A percentile compares a stretch with the other conserved stretches of the same genome.
These are phyloP conservation scores for Chelonia mydas DNA, from an alignment of 2,797 vertebrate species.

Conservation along the genomic window DNA sequence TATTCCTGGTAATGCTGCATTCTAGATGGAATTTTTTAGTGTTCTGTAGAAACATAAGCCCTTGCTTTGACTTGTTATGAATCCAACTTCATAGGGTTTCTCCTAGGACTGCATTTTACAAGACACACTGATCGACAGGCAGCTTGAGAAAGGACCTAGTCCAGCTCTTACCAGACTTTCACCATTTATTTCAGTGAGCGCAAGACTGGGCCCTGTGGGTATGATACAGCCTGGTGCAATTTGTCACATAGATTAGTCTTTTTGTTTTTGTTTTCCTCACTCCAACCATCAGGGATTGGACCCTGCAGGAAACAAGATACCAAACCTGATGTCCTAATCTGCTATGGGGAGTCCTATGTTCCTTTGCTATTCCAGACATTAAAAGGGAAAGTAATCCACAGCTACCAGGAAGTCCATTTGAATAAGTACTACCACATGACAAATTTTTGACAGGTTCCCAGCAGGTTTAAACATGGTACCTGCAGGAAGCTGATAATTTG, in stretches of 20 bases:
- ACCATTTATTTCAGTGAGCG: accelerated
- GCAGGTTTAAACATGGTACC: not conserved
- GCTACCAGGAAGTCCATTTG: not conserved
- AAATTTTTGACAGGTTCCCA: not conserved
- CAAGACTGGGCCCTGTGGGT: not conserved
- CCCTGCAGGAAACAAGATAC: not conserved
- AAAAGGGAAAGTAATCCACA: accelerated
- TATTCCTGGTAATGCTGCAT: not conserved
- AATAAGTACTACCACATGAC: not conserved
- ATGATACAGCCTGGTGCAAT: accelerated
- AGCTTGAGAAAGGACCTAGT: not conserved
- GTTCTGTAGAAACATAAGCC: not conserved
- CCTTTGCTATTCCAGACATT: not conserved
- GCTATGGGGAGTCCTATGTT: not conserved
- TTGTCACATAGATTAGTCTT: not conserved
- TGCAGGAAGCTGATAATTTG: not conserved
- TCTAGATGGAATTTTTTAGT: not conserved
- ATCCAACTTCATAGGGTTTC: not conserved
- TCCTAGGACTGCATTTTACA: accelerated
- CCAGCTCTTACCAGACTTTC: not conserved
- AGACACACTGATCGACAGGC: accelerated
- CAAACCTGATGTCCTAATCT: not conserved
- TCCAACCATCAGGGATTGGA: not conserved
- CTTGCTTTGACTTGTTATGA: not conserved
- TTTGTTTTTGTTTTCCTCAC: not conserved